phyloP scores from a whole-genome alignment of 2,797 vertebrate genomes.

The Coracias cyanogaster region DNA sequence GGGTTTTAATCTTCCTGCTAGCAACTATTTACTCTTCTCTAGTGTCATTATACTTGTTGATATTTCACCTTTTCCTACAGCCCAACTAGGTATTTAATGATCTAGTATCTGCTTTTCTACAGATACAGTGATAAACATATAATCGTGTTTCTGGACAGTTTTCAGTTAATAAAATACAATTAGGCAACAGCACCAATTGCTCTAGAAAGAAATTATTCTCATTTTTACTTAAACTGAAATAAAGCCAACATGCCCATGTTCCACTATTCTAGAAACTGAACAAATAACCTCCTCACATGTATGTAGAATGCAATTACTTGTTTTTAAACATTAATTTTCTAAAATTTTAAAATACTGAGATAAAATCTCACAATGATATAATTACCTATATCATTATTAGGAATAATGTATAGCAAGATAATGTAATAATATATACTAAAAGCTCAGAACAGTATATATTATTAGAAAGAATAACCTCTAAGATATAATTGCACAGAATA shows the following conservation, averaged over 20 bases:
- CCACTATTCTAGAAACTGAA: background rate
- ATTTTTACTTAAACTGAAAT: background rate
- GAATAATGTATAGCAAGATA: background rate
- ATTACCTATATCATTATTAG: background rate
- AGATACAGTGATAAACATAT: background rate
- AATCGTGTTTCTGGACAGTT: background rate
- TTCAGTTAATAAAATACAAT: background rate
- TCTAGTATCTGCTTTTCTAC: background rate
- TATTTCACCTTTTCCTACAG: background rate
- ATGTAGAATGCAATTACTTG: background rate
- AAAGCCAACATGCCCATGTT: background rate
- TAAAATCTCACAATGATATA: background rate
- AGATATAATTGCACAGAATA: background rate
- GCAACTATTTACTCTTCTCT: background rate
- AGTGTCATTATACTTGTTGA: background rate
- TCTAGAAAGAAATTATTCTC: background rate
- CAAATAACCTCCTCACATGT: background rate
- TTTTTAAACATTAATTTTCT: background rate
- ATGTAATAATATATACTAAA: background rate
- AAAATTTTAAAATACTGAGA: background rate
- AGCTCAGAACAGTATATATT: background rate
- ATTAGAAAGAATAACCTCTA: background rate
- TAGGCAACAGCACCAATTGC: background rate
- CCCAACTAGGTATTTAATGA: background rate
- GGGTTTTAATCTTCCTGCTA: background rate